phyloP scores from a whole-genome alignment of 1,140 invertebrate species.

The Tetragonula clypearis region DNA sequence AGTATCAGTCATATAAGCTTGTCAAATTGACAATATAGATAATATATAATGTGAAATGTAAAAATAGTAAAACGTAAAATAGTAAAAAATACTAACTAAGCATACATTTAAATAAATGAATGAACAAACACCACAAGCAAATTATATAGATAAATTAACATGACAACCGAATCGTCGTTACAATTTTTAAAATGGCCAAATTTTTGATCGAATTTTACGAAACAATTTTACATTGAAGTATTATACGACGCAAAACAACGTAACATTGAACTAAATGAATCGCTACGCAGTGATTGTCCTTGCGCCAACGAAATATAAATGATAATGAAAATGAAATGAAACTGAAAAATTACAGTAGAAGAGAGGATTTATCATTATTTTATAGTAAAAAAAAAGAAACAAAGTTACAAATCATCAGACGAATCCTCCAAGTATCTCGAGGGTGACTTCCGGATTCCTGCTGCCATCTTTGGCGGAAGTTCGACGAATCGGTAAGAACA shows the following conservation, averaged over 20 bases:
- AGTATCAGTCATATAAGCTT: background rate
- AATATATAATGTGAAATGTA: background rate
- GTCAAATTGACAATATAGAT: background rate
- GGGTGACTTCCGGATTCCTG: background rate
- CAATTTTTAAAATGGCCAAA: too few species aligned
- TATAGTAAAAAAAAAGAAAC: background rate
- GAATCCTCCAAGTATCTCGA: background rate
- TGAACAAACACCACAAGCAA: background rate
- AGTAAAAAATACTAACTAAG: background rate
- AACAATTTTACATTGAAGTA: too few species aligned
- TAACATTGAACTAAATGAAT: too few species aligned
- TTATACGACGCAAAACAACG: too few species aligned
- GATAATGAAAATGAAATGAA: too few species aligned
- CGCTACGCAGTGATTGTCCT: too few species aligned
- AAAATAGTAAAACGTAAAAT: too few species aligned
- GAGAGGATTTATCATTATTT: background rate
- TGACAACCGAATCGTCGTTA: too few species aligned
- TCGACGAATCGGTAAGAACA: background rate
- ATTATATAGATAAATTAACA: background rate
- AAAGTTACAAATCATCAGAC: background rate
- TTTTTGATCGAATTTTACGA: too few species aligned
- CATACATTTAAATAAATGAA: background rate
- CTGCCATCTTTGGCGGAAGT: slow-evolving; percentile 7
- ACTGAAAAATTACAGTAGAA: too few species aligned
- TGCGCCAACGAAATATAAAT: too few species aligned